These are phyloP conservation scores for Nicator chloris DNA, from an alignment of 2,113 vertebrate genomes.

Conservation along the genomic window DNA sequence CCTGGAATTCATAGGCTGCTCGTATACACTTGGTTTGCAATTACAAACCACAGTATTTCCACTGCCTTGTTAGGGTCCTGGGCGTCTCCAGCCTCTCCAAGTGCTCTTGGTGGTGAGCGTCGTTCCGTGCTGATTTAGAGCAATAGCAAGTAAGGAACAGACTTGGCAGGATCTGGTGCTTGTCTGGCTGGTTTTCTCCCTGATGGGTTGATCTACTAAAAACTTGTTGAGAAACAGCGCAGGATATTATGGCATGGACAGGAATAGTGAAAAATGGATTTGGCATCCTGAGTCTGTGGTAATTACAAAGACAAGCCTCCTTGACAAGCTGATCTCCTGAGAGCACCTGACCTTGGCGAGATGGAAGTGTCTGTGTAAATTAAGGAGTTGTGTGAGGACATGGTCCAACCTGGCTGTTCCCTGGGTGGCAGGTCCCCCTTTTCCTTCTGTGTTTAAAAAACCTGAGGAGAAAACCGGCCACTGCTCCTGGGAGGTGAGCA, in stretches of 20 bases:
- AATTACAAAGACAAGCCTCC: not conserved
- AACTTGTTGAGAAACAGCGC: not conserved
- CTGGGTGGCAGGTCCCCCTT: not conserved
- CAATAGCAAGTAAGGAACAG: not conserved
- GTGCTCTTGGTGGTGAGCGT: not conserved
- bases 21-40: not conserved
- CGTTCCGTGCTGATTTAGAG: not conserved
- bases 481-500: not conserved
- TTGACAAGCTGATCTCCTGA: not conserved
- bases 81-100: not conserved
- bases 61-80: not conserved
- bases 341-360: not conserved
- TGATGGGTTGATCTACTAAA: not conserved
- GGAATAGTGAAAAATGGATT: not conserved
- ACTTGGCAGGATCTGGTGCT: not conserved
- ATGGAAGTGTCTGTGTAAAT: not conserved
- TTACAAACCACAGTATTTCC: not conserved
- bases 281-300: not conserved
- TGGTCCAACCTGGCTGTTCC: not conserved
- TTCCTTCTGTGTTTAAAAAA: not conserved
- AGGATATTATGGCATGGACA: not conserved
- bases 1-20: constrained; percentile 2
- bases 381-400: not conserved
- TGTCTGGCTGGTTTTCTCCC: not conserved
- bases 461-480: not conserved